phyloP scores from a whole-genome alignment of 2,113 vertebrate species.

The Phalacrocorax pelagicus region DNA sequence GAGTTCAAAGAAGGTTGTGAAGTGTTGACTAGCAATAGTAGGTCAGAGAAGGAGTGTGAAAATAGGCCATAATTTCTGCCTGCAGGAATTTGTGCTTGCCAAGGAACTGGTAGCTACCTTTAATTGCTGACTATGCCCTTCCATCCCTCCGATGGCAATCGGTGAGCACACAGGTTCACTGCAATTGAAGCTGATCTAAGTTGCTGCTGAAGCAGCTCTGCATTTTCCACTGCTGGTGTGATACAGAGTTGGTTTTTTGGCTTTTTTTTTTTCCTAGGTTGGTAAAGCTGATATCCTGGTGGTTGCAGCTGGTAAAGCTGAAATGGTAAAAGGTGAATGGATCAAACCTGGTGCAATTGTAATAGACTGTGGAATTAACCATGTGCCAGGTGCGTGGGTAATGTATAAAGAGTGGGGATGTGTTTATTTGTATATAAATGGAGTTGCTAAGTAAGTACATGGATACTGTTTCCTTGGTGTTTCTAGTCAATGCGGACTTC shows the following conservation, averaged over 20 bases:
- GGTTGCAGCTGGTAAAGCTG: constrained; percentile 91
- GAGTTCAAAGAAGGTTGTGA: constrained; percentile 41
- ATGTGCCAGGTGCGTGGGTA: constrained; percentile 83
- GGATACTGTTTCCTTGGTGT: constrained; percentile 30
- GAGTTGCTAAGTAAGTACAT: constrained; percentile 37
- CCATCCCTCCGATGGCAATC: background rate
- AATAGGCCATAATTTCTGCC: constrained; percentile 9
- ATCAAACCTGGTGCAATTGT: constrained; percentile 94
- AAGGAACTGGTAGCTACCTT: background rate
- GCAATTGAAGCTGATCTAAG: background rate
- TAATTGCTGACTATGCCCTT: background rate
- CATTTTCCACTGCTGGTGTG: background rate
- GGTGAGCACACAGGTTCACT: background rate
- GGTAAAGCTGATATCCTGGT: constrained; percentile 93
- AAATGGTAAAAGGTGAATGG: constrained; percentile 97
- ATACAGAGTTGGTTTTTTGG: background rate
- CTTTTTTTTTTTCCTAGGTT: constrained; percentile 63
- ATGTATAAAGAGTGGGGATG: background rate
- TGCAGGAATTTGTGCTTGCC: background rate
- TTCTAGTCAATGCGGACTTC: background rate
- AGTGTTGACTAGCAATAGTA: constrained; percentile 24
- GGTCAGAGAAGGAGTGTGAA: constrained; percentile 11
- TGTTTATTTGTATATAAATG: background rate
- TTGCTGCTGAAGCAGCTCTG: background rate
- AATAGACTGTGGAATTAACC: constrained; percentile 98